These are phyloP conservation scores for Dasyprocta punctata DNA, from an alignment of 2,113 vertebrate species.

Conservation along the genomic window DNA sequence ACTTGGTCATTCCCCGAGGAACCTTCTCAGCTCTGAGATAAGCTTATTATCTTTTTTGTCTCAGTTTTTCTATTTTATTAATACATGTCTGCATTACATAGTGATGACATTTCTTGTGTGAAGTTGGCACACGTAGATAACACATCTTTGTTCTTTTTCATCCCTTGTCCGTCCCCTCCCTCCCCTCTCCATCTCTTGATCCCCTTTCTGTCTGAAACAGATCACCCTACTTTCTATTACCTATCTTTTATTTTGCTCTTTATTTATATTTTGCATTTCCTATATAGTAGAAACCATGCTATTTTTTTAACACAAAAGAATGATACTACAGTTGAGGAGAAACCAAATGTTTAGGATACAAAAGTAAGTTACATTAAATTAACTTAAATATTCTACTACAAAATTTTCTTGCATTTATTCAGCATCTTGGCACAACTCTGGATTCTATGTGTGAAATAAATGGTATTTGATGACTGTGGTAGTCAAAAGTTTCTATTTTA, in stretches of 20 bases:
- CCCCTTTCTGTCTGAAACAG: not conserved
- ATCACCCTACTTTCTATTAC: not conserved
- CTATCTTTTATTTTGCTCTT: not conserved
- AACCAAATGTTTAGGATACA: not conserved
- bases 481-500: not conserved
- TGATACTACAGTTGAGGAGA: not conserved
- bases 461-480: not conserved
- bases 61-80: not conserved
- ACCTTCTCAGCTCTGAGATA: not conserved
- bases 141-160: not conserved
- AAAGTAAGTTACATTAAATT: not conserved
- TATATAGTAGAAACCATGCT: not conserved
- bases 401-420: slow-evolving; percentile 18
- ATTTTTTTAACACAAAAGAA: not conserved
- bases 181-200: not conserved
- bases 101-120: not conserved
- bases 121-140: not conserved
- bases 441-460: not conserved
- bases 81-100: not conserved
- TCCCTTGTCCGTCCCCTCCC: not conserved
- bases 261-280: not conserved
- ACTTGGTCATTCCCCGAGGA: not conserved
- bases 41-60: not conserved
- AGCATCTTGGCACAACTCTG: not conserved
- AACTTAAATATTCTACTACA: not conserved